Conservation (phyloP, 2,888 invertebrate species). For the Papilio demoleus region DNA sequence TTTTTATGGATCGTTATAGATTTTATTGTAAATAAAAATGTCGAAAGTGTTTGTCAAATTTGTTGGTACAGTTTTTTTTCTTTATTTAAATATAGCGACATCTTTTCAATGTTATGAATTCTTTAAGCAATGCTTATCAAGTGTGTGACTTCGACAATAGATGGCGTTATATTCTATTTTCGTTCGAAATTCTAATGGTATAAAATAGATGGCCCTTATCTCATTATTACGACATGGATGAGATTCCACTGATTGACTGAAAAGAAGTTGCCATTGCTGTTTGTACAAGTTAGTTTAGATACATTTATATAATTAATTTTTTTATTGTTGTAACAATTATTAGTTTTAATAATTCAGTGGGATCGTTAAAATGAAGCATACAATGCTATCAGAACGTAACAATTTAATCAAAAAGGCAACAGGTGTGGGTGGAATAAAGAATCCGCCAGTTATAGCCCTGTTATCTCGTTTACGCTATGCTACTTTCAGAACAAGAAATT, state of each 20-base stretch:
- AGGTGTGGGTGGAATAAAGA: constrained; percentile 33
- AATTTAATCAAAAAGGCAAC: constrained; percentile 33
- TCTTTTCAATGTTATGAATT: too few species aligned
- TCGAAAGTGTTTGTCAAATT: too few species aligned
- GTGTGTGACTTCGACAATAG: too few species aligned
- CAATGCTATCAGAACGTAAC: constrained; percentile 4
- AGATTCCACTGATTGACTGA: not conserved
- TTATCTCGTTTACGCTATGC: constrained; percentile 34
- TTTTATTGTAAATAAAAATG: too few species aligned
- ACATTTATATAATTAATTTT: too few species aligned
- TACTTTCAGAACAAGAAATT: constrained; percentile 34
- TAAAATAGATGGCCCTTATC: not conserved
- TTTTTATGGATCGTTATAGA: too few species aligned
- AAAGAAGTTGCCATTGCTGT: too few species aligned
- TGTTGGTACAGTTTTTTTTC: too few species aligned
- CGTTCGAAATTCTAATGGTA: not conserved
- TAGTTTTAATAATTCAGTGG: not conserved
- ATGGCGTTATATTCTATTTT: not conserved
- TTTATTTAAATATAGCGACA: too few species aligned
- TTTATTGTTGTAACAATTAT: not conserved
- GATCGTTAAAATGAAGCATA: not conserved
- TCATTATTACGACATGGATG: not conserved
- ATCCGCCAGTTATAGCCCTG: constrained; percentile 27
- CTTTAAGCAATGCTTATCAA: too few species aligned
- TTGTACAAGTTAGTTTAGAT: too few species aligned